Base-by-base conservation (phyloP, 35 echinoderm and acorn worm genomes). In the Nesometra sesokonis region DNA sequence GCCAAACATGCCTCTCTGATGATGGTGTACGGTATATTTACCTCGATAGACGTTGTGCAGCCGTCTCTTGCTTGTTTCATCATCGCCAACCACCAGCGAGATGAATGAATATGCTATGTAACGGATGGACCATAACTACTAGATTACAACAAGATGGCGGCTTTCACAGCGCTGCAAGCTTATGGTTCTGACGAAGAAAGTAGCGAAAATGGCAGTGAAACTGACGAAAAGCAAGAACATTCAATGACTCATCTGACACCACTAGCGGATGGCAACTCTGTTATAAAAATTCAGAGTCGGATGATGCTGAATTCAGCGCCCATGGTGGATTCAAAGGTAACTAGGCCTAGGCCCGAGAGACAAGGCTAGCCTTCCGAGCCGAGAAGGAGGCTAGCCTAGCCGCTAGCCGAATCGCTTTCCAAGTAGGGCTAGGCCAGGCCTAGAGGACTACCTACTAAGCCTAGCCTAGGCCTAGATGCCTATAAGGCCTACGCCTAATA, bases 261-360 rank as follows among this genome's bases (percentile, higher is more conserved):
- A 21, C 77, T 97, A 27, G 86, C 88, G 27, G 78, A 88, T 36
- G 89, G 89, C 27, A 32, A 84, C 33, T 88, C 85, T 78, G 89
- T 97, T 23, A 78, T 82, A 36, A 78, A 39, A n/a, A 78, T 97
- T 36, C 94, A 97, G 46, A 88, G 77, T 13, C 79, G 86, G 83
- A 32, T 97, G 35, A 91, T 91, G 80, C 47, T 97, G 15, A 93
- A 97, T 79, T 77, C 94, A 79, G 94, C 94, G 13, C 94, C 94
- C 32, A 78, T 84, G 13, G 94, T 97, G 9, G 94, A 97, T 67
- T 19, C 52, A 67, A 67, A 67, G 52, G 31, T 32, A 34, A 21
- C 31, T 80, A 80, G 31, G 34, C 31, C 31, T 32, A 78, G 23
- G 77, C 31, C 23, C 31, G 5, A 5, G 23, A 9, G 8, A 78